These are phyloP conservation scores for Ctenodactylus gundi DNA, from an alignment of 2,113 vertebrate genomes.

Conservation along the genomic window DNA sequence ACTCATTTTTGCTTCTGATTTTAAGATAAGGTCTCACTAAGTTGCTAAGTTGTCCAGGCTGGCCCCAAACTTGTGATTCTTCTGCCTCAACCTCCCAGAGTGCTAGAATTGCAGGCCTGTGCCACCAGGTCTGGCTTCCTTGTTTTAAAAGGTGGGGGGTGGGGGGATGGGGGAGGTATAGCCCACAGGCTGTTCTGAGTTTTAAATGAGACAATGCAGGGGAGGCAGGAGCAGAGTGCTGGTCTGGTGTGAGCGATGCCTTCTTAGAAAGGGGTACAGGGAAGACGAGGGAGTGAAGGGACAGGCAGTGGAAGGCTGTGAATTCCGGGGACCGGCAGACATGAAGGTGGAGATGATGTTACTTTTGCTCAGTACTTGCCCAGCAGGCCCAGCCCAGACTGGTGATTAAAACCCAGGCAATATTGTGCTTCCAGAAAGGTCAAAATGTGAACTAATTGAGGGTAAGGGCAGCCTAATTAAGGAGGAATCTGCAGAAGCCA, in stretches of 20 bases:
- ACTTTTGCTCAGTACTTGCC: background rate
- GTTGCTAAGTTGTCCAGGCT: no score
- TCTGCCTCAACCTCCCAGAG: no score
- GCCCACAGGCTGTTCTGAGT: background rate
- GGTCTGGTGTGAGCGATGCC: background rate
- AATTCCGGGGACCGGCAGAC: accelerated
- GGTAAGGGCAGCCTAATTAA: background rate
- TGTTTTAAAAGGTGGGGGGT: background rate
- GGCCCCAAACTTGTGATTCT: no score
- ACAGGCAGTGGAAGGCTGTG: background rate
- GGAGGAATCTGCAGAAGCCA: background rate
- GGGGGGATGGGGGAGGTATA: no score
- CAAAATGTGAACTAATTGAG: background rate
- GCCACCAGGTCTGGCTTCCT: no score
- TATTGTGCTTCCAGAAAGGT: background rate
- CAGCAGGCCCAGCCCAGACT: background rate
- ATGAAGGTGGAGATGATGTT: background rate
- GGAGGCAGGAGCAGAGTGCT: accelerated
- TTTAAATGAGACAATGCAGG: background rate
- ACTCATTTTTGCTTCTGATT: no score
- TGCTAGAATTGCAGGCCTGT: no score
- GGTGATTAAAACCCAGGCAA: background rate
- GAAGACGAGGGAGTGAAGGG: background rate
- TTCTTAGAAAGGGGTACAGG: background rate
- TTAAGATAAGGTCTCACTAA: no score